Evolutionary conservation across 2,888 invertebrate species (phyloP).

Genomic region (Oconnorella tubifera): DNA sequence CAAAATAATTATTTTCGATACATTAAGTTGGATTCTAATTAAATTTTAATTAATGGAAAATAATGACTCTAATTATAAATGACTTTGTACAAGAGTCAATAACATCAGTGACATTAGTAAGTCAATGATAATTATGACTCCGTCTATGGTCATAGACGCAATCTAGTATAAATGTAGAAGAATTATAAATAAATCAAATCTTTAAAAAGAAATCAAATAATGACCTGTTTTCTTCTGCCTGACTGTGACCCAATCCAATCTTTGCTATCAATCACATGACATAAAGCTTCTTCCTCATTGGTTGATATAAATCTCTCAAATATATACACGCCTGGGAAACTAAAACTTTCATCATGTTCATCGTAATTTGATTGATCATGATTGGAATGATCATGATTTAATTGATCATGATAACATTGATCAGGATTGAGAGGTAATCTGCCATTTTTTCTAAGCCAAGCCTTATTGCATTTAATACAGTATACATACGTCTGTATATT

Average conservation of each 20-base stretch:
- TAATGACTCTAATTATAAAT: too few species aligned
- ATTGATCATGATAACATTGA: too few species aligned
- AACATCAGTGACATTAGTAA: too few species aligned
- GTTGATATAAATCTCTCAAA: slow-evolving; percentile 68
- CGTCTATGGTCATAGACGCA: background rate
- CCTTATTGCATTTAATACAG: slow-evolving; percentile 20
- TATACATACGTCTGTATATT: slow-evolving; percentile 8
- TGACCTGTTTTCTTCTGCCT: slow-evolving; percentile 81
- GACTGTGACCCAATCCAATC: slow-evolving; percentile 92
- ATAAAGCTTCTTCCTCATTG: slow-evolving; percentile 63
- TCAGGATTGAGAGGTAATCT: background rate
- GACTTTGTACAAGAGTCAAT: too few species aligned
- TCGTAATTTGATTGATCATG: too few species aligned
- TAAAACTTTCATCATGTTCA: slow-evolving; percentile 36
- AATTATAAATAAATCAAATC: background rate
- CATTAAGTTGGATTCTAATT: too few species aligned
- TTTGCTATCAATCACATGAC: slow-evolving; percentile 70
- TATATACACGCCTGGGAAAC: slow-evolving; percentile 51
- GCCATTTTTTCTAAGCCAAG: slow-evolving; percentile 10
- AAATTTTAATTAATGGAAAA: too few species aligned
- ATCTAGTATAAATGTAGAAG: background rate
- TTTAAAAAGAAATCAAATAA: background rate
- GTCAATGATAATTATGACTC: too few species aligned
- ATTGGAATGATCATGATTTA: too few species aligned
- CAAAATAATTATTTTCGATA: too few species aligned